A percentile compares a stretch with the other conserved stretches of the same genome.
These are phyloP conservation scores for Hylaeus anthracinus DNA, from an alignment of 1,140 invertebrate genomes.

Conservation along the genomic window DNA sequence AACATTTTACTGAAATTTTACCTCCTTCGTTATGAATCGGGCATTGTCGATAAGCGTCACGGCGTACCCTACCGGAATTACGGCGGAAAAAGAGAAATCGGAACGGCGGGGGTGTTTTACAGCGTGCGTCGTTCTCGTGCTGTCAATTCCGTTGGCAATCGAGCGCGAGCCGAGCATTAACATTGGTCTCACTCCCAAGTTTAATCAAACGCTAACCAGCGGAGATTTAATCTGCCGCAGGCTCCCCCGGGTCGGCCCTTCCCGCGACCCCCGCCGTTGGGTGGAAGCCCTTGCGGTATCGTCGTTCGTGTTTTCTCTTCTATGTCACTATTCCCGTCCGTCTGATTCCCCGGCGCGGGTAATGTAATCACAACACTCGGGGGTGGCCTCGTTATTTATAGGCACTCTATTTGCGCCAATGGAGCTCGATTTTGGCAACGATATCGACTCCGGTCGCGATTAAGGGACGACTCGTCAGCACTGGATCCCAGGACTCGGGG, in stretches of 20 bases:
- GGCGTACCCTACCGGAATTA: not conserved
- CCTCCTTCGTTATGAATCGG: too few relatives aligned
- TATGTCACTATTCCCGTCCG: not conserved
- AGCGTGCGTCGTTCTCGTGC: slow-evolving; percentile 50
- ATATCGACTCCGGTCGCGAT: slow-evolving; percentile 66
- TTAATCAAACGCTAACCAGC: slow-evolving; percentile 81
- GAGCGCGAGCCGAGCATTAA: slow-evolving; percentile 72
- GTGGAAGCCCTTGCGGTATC: slow-evolving; percentile 30
- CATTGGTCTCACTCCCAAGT: slow-evolving; percentile 78
- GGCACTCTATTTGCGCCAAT: slow-evolving; percentile 73
- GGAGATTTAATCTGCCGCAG: slow-evolving; percentile 79
- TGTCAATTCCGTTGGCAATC: slow-evolving; percentile 75
- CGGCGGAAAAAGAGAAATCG: not conserved
- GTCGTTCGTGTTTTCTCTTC: slow-evolving; percentile 21
- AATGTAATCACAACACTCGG: slow-evolving; percentile 81
- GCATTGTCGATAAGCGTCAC: not conserved
- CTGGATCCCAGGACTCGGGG: not conserved
- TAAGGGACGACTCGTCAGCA: slow-evolving; percentile 48
- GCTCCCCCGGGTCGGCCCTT: slow-evolving; percentile 49
- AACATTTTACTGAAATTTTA: too few relatives aligned
- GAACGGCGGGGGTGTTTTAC: slow-evolving; percentile 28
- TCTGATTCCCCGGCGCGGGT: slow-evolving; percentile 69
- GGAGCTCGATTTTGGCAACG: slow-evolving; percentile 60
- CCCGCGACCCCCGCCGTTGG: not conserved
- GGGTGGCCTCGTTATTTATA: slow-evolving; percentile 80